phyloP scores from a whole-genome alignment of 2,888 invertebrate genomes.

The Criorhina ranunculi region DNA sequence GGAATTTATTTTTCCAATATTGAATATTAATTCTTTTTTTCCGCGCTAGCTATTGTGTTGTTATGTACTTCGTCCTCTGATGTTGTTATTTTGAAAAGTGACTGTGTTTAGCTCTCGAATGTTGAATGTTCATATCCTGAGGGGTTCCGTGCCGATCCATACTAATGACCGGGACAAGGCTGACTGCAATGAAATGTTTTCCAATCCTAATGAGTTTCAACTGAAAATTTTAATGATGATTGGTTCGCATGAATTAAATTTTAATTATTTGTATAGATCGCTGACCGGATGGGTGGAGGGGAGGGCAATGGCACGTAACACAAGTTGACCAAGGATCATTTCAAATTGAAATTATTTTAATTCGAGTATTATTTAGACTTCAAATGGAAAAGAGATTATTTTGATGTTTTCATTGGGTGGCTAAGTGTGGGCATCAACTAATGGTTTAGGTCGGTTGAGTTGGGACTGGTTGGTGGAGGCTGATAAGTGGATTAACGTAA shows the following conservation, averaged over 20 bases:
- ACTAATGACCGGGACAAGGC: neutral
- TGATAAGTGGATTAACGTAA: no score
- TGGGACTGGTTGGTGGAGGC: no score
- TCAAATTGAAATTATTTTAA: neutral
- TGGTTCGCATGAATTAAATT: neutral
- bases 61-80: neutral
- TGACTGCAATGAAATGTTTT: neutral
- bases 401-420: neutral
- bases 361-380: neutral
- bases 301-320: neutral
- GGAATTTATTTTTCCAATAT: conserved; percentile 33
- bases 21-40: conserved; percentile 19
- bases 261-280: conserved; percentile 5
- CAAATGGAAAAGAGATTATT: neutral
- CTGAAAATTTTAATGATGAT: conserved; percentile 24
- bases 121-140: neutral
- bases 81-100: neutral
- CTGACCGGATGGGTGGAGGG: neutral
- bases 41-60: neutral
- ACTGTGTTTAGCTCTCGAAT: neutral
- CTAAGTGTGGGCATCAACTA: neutral
- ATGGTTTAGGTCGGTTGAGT: neutral
- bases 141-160: neutral
- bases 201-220: neutral
- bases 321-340: neutral